Evolutionary conservation across 2,888 invertebrate species (phyloP), one percentile per base, ranked within the genome.

Genomic region (Sarcophaga rosellei): DNA sequence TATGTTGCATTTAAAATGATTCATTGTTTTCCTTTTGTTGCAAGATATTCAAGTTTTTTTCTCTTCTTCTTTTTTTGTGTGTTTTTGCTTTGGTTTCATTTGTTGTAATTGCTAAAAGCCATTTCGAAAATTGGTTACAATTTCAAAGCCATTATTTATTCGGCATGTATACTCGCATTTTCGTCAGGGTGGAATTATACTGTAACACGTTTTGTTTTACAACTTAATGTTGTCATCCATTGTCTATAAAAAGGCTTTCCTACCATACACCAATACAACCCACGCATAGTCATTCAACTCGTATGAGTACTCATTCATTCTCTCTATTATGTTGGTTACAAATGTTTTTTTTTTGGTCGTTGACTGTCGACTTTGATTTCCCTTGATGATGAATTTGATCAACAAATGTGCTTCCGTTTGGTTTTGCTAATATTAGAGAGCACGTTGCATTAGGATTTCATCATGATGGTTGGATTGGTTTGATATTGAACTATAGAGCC

Each of bases 61-160:
- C 61, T 20, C 4, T 62, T 12, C n/a, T 10, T 35, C 12, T 10
- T 35, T 3, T 47, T 57, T 61, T 72, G 8, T n/a, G 20, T 61
- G 17, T 35, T 72, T 35, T 10, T 65, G 20, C 72, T 45, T 47
- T 10, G 17, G 47, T 23, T n/a, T 20, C 21, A 12, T 57, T 47
- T 20, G 45, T 61, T 74, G 25, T 85, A 81, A 85, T 85, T 85
- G 85, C 70, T 72, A 79, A 85, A 82, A 82, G 85, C 79, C 78
- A 85, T 85, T 85, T 76, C 62, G 25, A 62, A 85, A 79, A 79
- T 82, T 85, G 44, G 35, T 68, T 66, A 57, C 75, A 75, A 70
- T 82, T 85, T 62, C n/a, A 68, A 53, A 82, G 44, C 62, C 70
- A 82, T 79, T 85, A 79, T 63, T 65, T 75, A 84, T 84, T 79